A percentile compares a stretch with the other conserved stretches of the same genome.
Conservation (phyloP, 2,113 vertebrate species). For the Notarius lentiginosus region DNA sequence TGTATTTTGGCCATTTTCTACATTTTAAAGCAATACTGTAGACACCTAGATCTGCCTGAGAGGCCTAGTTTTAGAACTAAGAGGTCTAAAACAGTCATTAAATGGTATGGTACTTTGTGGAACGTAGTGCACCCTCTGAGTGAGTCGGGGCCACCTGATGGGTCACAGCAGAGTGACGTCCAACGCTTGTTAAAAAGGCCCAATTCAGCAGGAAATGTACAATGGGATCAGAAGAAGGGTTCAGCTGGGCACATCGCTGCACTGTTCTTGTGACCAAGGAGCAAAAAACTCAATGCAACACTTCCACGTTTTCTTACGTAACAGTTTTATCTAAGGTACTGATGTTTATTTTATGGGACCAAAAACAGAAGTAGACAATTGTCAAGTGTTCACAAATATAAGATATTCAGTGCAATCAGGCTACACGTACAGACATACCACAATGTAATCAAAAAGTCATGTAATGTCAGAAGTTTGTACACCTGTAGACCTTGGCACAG, state of each 20-base stretch:
- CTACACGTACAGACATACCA: neutral
- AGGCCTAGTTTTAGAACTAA: conserved; percentile 37
- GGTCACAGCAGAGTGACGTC: conserved; percentile 25
- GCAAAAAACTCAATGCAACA: neutral
- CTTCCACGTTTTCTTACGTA: neutral
- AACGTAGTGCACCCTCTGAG: conserved; percentile 24
- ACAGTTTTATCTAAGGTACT: neutral
- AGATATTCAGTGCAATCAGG: neutral
- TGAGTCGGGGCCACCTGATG: conserved; percentile 12
- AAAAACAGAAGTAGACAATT: neutral
- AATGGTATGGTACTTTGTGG: conserved; percentile 33
- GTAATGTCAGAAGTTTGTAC: too few species aligned
- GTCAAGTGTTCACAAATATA: neutral
- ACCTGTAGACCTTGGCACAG: too few species aligned
- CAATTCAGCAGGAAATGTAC: conserved; percentile 10
- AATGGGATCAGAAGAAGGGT: neutral
- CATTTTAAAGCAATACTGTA: too few species aligned
- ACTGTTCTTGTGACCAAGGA: neutral
- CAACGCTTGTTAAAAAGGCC: conserved; percentile 31
- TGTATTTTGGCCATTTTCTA: too few species aligned
- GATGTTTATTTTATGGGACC: neutral
- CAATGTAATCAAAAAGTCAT: neutral
- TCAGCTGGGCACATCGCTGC: neutral
- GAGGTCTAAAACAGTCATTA: conserved; percentile 54
- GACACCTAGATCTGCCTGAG: neutral